phyloP scores from a whole-genome alignment of 2,113 vertebrate species.

The Cricetomys ansorgei region DNA sequence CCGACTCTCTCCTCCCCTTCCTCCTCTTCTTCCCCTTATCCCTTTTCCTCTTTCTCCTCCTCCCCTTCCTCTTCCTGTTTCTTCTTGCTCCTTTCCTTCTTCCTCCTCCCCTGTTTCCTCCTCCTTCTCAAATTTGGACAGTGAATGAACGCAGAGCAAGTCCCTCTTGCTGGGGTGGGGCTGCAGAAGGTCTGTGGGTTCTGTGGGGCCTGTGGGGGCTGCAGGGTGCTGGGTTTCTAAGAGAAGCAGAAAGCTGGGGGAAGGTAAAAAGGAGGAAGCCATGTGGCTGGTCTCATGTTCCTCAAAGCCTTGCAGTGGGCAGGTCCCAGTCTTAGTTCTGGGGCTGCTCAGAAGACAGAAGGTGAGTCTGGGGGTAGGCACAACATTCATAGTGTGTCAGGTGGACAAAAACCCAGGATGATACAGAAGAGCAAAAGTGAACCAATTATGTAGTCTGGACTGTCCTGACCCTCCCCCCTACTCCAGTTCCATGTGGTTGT shows the following conservation, averaged over 20 bases:
- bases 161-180: not conserved
- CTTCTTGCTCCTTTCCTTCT: not conserved
- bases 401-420: not conserved
- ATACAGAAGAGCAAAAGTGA: not conserved
- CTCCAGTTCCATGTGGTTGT: not conserved
- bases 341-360: not conserved
- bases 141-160: not conserved
- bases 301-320: not conserved
- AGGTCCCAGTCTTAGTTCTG: not conserved
- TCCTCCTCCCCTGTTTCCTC: not conserved
- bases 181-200: not conserved
- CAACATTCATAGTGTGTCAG: too few relatives aligned
- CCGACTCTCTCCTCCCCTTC: not conserved
- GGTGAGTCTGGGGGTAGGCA: not conserved
- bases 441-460: too few relatives aligned
- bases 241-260: not conserved
- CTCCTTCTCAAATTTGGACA: slow-evolving; percentile 31
- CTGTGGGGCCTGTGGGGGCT: not conserved
- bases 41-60: too few relatives aligned
- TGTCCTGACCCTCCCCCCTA: not conserved
- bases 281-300: not conserved
- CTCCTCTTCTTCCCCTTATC: not conserved
- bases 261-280: not conserved
- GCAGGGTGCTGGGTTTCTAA: not conserved
- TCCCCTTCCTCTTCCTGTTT: not conserved